Percentiles rank a stretch among this genome's conserved stretches.
Conservation (phyloP, 35 echinoderm and acorn worm species). For the Acanthaster planci region DNA sequence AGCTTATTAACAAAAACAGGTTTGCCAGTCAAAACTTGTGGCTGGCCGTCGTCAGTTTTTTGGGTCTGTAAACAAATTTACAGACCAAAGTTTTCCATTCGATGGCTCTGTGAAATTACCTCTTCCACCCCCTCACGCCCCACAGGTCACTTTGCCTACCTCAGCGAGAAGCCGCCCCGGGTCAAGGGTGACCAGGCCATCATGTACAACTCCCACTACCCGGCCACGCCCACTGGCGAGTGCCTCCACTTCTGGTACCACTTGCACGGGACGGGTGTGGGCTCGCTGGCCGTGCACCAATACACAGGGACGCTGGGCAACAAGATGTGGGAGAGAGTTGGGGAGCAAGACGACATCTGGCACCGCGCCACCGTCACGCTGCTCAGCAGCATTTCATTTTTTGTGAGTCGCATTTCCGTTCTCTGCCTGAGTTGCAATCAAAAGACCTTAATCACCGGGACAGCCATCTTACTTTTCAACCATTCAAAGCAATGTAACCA, state of each 20-base stretch:
- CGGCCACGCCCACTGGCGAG: conserved; percentile 10
- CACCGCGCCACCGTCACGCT: conserved; percentile 34
- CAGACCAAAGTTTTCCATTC: background rate
- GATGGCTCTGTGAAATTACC: background rate
- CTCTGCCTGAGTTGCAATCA: background rate
- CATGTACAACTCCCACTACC: conserved; percentile 49
- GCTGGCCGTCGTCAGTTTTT: background rate
- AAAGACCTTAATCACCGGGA: no score
- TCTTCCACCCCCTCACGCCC: background rate
- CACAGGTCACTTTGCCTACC: conserved; percentile 65
- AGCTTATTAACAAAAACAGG: background rate
- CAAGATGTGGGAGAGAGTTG: conserved; percentile 36
- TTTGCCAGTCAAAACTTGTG: background rate
- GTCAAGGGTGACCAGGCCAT: conserved; percentile 50
- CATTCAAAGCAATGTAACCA: no score
- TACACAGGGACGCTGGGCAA: background rate
- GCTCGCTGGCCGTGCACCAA: conserved; percentile 50
- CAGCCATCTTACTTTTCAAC: no score
- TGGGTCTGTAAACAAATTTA: background rate
- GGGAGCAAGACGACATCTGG: conserved; percentile 48
- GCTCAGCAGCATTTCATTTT: background rate
- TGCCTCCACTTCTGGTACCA: conserved; percentile 98
- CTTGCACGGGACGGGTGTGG: conserved; percentile 72
- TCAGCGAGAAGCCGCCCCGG: conserved; percentile 56
- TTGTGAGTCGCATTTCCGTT: background rate